Evolutionary conservation across 2,888 invertebrate genomes (phyloP), one percentile per base, ranked within the genome.

Genomic region (Dicranocentrus wangi): DNA sequence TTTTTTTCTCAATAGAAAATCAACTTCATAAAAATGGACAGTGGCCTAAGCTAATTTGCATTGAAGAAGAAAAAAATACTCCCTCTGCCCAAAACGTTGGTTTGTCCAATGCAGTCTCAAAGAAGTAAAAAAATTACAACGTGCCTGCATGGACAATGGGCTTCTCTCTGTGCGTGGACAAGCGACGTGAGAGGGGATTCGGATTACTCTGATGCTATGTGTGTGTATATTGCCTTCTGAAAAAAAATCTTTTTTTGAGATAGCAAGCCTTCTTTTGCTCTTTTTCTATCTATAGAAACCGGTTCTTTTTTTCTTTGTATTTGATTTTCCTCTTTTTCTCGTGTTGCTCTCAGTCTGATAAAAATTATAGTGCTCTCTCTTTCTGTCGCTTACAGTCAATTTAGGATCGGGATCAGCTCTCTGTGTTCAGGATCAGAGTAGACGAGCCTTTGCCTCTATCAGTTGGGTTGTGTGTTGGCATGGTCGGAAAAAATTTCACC

Each of bases 31-130:
- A 83, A 78, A 85, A 84, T 85, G 85, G 85, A 83, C 84, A 85
- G 78, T 85, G 84, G 83, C 66, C 82, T 81, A 66, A n/a, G 79
- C 84, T 84, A 84, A 85, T 85, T 85, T 85, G 84, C 84, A 85
- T 85, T 75, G 71, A 76, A 78, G 71, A 76, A 78, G 77, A 81
- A 82, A 82, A 82, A 71, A 71, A 70, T 76, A n/a, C 68, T 42
- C 27, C 63, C 63, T 70, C 42, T 65, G 15, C 51, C 43, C 68
- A 47, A n/a, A n/a, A 68, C 60, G 66, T 28, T 13, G 8, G 75
- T 77, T 77, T n/a, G n/a, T n/a, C n/a, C n/a, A n/a, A n/a, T n/a
- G 77, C 47, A 63, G 77, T 77, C 69, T 69, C 21, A 42, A 68
- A 70, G 73, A 75, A 53, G 27, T 17, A 47, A 51, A 69, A 77